Percentiles rank a stretch among this genome's conserved stretches.
These are phyloP conservation scores for Odontocolon sp. DNA, from an alignment of 2,888 invertebrate species.

Conservation along the genomic window DNA sequence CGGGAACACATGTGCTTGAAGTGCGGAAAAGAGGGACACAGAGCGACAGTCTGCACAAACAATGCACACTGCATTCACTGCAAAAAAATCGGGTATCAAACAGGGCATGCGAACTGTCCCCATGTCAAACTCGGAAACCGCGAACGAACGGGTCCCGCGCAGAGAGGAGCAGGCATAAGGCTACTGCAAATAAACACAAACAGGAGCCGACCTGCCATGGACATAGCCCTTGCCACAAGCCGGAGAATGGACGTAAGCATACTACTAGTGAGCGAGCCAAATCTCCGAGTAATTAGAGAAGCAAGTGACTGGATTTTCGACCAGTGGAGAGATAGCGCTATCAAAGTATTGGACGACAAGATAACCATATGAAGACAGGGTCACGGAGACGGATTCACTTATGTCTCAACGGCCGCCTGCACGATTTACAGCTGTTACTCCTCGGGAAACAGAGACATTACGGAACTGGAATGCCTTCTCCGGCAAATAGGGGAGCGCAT, in stretches of 20 bases:
- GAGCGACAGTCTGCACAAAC: slow-evolving; percentile 49
- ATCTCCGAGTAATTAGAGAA: slow-evolving; percentile 11
- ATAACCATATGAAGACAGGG: slow-evolving; percentile 32
- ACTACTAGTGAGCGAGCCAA: slow-evolving; percentile 30
- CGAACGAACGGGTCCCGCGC: neutral
- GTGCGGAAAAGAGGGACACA: slow-evolving; percentile 58
- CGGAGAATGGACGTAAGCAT: neutral
- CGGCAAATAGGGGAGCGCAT: slow-evolving; percentile 39
- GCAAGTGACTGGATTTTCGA: slow-evolving; percentile 47
- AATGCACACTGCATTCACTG: slow-evolving; percentile 55
- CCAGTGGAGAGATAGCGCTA: slow-evolving; percentile 9
- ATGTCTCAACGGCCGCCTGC: neutral
- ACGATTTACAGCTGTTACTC: slow-evolving; percentile 47
- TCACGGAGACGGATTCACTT: slow-evolving; percentile 41
- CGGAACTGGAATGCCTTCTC: slow-evolving; percentile 41
- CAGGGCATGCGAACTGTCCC: neutral
- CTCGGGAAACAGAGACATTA: slow-evolving; percentile 13
- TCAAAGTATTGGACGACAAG: slow-evolving; percentile 23
- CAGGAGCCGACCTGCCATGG: slow-evolving; percentile 29
- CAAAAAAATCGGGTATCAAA: slow-evolving; percentile 26
- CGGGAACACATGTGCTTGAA: slow-evolving; percentile 55
- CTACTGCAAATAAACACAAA: slow-evolving; percentile 37
- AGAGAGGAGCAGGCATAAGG: neutral
- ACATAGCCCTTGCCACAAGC: slow-evolving; percentile 17
- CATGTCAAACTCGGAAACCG: neutral